Conservation (phyloP, 2,113 vertebrate species). For the Lota lota region DNA sequence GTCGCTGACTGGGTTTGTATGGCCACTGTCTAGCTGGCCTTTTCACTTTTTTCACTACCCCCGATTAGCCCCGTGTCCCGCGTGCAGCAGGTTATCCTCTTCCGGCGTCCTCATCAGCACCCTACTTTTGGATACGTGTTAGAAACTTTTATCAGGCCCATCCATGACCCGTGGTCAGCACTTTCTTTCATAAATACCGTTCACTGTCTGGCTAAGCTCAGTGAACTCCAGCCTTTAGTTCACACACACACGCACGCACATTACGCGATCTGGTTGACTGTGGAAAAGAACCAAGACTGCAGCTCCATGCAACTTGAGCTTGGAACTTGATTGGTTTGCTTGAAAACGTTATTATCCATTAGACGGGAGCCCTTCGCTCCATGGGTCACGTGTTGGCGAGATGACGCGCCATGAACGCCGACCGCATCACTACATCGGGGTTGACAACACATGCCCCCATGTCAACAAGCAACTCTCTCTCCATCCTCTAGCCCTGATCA, state of each 20-base stretch:
- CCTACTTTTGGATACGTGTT: constrained; percentile 62
- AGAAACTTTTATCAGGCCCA: constrained; percentile 73
- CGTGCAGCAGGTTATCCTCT: constrained; percentile 70
- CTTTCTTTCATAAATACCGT: constrained; percentile 72
- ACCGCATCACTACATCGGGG: too few relatives aligned
- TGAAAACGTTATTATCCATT: neutral
- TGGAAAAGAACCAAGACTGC: neutral
- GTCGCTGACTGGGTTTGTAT: constrained; percentile 36
- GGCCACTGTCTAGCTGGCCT: constrained; percentile 58
- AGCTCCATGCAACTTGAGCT: neutral
- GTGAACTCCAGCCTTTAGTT: constrained; percentile 49
- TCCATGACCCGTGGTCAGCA: constrained; percentile 75
- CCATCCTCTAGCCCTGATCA: too few relatives aligned
- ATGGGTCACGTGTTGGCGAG: too few relatives aligned
- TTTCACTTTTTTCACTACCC: constrained; percentile 56
- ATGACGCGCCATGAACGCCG: too few relatives aligned
- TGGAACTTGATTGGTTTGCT: neutral
- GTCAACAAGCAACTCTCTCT: too few relatives aligned
- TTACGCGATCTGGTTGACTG: too few relatives aligned
- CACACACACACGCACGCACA: constrained; percentile 19
- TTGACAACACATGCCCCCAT: too few relatives aligned
- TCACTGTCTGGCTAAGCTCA: constrained; percentile 56
- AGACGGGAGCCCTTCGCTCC: too few relatives aligned
- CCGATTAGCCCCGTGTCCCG: constrained; percentile 69
- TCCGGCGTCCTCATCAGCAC: constrained; percentile 60